A percentile compares a stretch with the other conserved stretches of the same genome.
Evolutionary conservation across 2,113 vertebrate species (phyloP).

Genomic region (Coryphaenoides rupestris): DNA sequence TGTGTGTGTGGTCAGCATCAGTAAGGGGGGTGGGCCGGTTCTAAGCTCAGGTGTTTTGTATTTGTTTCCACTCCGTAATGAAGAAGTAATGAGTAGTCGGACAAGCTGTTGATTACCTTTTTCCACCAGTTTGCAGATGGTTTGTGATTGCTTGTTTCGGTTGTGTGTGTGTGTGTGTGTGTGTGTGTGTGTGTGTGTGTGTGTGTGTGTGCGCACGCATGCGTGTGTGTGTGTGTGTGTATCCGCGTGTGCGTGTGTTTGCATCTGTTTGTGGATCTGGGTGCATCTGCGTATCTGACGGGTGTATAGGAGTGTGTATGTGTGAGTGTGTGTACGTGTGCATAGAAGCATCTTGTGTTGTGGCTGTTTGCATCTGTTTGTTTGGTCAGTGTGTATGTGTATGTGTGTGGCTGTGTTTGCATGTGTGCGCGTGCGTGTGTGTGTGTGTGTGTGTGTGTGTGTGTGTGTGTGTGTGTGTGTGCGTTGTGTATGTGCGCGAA

Average conservation of each 20-base stretch:
- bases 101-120: conserved; percentile 57
- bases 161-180: conserved; percentile 16
- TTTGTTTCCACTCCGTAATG: conserved; percentile 52
- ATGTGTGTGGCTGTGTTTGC: background rate
- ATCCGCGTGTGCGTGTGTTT: conserved; percentile 8
- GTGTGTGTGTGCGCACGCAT: background rate
- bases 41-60: conserved; percentile 36
- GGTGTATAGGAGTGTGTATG: background rate
- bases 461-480: background rate
- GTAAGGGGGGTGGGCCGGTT: conserved; percentile 13
- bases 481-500: conserved; percentile 7
- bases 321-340: background rate
- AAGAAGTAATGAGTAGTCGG: conserved; percentile 53
- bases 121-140: conserved; percentile 48
- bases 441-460: background rate
- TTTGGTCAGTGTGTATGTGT: conserved; percentile 6
- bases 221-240: background rate
- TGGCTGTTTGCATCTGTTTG: background rate
- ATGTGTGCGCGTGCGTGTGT: background rate
- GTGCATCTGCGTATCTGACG: background rate
- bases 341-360: too few species aligned
- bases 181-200: conserved; percentile 6
- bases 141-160: conserved; percentile 26
- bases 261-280: conserved; percentile 18
- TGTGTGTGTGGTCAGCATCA: conserved; percentile 1